Percentiles rank a stretch among this genome's conserved stretches.
These are phyloP conservation scores for Sinodicranocentrus sp. DNA, from an alignment of 2,888 invertebrate species.

Conservation along the genomic window DNA sequence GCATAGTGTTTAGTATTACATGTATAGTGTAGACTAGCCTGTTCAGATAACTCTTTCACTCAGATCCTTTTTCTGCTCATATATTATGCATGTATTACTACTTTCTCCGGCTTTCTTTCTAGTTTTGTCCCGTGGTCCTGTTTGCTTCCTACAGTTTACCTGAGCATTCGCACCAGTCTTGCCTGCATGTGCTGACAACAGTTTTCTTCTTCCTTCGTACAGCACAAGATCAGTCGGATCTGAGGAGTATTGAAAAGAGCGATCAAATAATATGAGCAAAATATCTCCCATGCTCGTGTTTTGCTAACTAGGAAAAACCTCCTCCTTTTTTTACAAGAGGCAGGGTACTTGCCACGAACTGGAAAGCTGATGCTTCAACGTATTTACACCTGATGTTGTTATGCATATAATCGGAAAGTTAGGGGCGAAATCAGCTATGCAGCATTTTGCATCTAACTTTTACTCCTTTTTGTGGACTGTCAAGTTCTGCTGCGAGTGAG, in stretches of 20 bases:
- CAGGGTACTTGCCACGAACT: no score
- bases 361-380: no score
- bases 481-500: no score
- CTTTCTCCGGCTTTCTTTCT: constrained; percentile 18
- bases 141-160: neutral
- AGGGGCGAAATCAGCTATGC: neutral
- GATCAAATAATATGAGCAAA: constrained; percentile 25
- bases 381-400: no score
- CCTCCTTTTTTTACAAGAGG: no score
- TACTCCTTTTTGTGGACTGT: no score
- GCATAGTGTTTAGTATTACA: constrained; percentile 1
- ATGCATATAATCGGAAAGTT: neutral
- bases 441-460: neutral
- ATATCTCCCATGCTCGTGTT: constrained; percentile 4
- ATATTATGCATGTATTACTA: constrained; percentile 5
- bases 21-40: neutral
- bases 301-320: no score
- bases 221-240: constrained; percentile 16
- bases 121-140: constrained; percentile 5
- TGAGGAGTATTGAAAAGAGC: constrained; percentile 19
- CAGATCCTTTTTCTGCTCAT: constrained; percentile 16
- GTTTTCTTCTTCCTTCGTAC: neutral
- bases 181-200: constrained; percentile 16
- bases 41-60: neutral
- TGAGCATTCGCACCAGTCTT: neutral